phyloP scores from a whole-genome alignment of 2,888 invertebrate genomes.

The Cynaeus angustus region DNA sequence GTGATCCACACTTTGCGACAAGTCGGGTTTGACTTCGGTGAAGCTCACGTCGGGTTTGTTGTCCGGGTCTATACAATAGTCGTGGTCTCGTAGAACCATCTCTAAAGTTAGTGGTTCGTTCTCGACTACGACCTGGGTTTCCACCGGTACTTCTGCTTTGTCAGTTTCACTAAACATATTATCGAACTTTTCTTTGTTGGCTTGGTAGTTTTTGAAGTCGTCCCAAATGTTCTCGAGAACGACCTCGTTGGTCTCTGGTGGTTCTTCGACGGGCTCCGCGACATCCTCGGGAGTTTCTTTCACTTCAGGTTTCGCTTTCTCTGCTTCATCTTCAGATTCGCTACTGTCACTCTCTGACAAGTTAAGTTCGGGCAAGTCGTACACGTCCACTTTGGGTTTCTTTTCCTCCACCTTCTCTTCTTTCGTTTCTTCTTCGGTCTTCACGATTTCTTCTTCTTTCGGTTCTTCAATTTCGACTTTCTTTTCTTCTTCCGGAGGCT shows the following conservation, averaged over 20 bases:
- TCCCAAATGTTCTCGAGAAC: conserved; percentile 83
- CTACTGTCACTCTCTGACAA: conserved; percentile 87
- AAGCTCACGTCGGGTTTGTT: conserved; percentile 57
- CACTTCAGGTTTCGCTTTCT: conserved; percentile 32
- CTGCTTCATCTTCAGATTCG: conserved; percentile 75
- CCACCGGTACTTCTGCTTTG: conserved; percentile 50
- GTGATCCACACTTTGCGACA: conserved; percentile 69
- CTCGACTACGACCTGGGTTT: conserved; percentile 54
- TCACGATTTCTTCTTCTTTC: conserved; percentile 50
- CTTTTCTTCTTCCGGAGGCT: conserved; percentile 62
- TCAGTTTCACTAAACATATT: conserved; percentile 58
- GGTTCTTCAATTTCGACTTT: conserved; percentile 53
- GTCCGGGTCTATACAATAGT: conserved; percentile 78
- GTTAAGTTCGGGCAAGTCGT: conserved; percentile 86
- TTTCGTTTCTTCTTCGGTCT: conserved; percentile 65
- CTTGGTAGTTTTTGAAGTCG: conserved; percentile 84
- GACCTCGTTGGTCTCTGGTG: conserved; percentile 61
- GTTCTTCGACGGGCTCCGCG: conserved; percentile 71
- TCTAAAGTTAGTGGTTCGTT: conserved; percentile 55
- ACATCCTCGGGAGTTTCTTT: conserved; percentile 4
- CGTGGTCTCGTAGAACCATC: conserved; percentile 78
- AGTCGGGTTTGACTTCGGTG: conserved; percentile 68
- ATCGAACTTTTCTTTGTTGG: conserved; percentile 77
- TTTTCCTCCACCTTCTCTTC: conserved; percentile 59
- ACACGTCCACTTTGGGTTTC: conserved; percentile 77